Evolutionary conservation across 1,140 invertebrate genomes (phyloP).

Genomic region (Rhyacophila brunnea): DNA sequence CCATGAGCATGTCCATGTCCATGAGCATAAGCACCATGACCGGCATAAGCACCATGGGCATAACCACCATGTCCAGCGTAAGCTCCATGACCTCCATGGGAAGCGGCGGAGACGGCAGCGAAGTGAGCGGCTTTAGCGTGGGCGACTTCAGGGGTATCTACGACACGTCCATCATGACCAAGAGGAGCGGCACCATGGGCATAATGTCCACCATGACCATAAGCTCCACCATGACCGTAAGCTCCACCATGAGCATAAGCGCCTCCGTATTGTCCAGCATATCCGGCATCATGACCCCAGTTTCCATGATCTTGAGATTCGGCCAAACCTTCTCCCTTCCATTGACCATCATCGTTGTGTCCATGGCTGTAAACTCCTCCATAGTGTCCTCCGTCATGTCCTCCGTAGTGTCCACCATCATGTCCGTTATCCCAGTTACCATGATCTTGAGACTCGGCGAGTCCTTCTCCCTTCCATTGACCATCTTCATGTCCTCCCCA

Average conservation of each 20-base stretch:
- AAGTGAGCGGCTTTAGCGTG: conserved; percentile 49
- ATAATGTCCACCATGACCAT: conserved; percentile 26
- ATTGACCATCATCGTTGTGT: conserved; percentile 16
- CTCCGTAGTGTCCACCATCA: not conserved
- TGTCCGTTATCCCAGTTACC: conserved; percentile 8
- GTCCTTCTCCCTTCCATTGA: conserved; percentile 20
- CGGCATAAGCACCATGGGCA: not conserved
- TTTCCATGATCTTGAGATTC: conserved; percentile 19
- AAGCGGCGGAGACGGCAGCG: conserved; percentile 43
- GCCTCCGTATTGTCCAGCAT: no score
- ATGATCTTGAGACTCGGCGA: conserved; percentile 26
- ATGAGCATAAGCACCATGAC: conserved; percentile 4
- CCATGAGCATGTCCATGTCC: conserved; percentile 21
- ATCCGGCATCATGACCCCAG: not conserved
- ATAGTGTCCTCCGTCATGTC: not conserved
- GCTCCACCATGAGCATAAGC: conserved; percentile 16
- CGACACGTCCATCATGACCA: conserved; percentile 39
- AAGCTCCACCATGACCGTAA: conserved; percentile 13
- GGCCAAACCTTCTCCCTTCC: not conserved
- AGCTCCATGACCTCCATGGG: not conserved
- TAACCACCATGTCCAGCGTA: no score
- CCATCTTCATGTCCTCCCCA: conserved; percentile 16
- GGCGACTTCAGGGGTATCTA: conserved; percentile 49
- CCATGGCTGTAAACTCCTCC: conserved; percentile 2
- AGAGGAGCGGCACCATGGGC: conserved; percentile 37